Percentiles rank a stretch among this genome's conserved stretches.
Evolutionary conservation across 2,113 vertebrate species (phyloP).

Genomic region (Gallinago media): DNA sequence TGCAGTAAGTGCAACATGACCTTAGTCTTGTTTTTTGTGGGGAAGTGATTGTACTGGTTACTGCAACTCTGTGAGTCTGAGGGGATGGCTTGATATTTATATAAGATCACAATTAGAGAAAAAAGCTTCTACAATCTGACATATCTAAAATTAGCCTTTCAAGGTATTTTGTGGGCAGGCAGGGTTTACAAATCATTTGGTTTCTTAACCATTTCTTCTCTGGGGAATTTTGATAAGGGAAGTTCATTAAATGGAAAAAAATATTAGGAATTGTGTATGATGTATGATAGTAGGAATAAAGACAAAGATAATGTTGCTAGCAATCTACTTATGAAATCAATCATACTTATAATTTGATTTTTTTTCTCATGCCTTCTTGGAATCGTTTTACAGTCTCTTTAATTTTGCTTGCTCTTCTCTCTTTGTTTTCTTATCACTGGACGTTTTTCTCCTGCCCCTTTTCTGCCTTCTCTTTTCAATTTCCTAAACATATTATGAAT

Average conservation of each 20-base stretch:
- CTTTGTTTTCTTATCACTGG: constrained; percentile 7
- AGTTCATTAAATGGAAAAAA: neutral
- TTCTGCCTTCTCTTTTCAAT: constrained; percentile 36
- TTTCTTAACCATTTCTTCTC: neutral
- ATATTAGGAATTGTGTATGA: neutral
- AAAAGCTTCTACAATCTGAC: neutral
- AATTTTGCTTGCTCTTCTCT: constrained; percentile 8
- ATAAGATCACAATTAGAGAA: neutral
- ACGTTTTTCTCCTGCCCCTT: neutral
- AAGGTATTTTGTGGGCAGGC: neutral
- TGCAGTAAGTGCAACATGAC: neutral
- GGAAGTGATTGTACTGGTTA: neutral
- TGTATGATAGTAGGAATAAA: neutral
- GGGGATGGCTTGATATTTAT: neutral
- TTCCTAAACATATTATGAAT: constrained; percentile 39
- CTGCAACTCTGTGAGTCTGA: neutral
- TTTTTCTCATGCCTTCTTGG: neutral
- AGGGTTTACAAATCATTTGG: neutral
- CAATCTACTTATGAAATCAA: neutral
- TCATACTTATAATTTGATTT: constrained; percentile 1
- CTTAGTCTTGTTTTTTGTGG: neutral
- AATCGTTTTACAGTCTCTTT: constrained; percentile 3
- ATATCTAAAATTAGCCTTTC: constrained; percentile 21
- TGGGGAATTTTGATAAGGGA: constrained; percentile 25
- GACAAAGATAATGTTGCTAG: neutral